Evolutionary conservation across 2,113 vertebrate species (phyloP).

Genomic region (Cynoglossus semilaevis): DNA sequence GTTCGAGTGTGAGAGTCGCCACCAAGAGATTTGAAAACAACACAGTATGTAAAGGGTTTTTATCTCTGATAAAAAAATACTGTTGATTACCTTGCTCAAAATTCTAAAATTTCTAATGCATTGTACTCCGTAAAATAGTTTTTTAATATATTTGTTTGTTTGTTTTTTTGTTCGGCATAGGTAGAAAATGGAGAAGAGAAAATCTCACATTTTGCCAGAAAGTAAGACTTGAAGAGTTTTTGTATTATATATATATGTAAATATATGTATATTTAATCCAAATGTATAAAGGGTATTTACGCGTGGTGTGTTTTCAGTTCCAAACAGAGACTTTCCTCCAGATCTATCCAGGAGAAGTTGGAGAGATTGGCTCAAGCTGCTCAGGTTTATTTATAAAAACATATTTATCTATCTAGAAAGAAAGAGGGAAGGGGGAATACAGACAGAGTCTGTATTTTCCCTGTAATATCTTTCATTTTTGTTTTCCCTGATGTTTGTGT

Average conservation of each 20-base stretch:
- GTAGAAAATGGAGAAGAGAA: background rate
- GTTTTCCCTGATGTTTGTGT: background rate
- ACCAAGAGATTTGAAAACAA: constrained; percentile 63
- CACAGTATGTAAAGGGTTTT: constrained; percentile 33
- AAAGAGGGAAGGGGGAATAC: too few relatives aligned
- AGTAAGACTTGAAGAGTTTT: too few relatives aligned
- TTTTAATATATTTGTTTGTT: too few relatives aligned
- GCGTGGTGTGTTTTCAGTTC: constrained; percentile 62
- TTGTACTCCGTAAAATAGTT: too few relatives aligned
- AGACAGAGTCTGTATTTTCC: too few relatives aligned
- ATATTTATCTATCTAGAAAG: too few relatives aligned
- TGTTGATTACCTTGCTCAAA: too few relatives aligned
- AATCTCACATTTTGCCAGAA: too few relatives aligned
- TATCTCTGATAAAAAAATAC: too few relatives aligned
- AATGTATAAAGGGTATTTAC: background rate
- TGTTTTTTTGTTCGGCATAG: background rate
- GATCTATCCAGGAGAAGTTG: constrained; percentile 85
- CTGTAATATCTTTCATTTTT: background rate
- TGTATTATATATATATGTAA: too few relatives aligned
- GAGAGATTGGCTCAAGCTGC: constrained; percentile 84
- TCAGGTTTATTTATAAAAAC: constrained; percentile 74
- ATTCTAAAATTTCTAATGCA: too few relatives aligned
- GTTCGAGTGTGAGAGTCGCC: constrained; percentile 69
- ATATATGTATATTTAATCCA: too few relatives aligned
- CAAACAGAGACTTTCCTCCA: constrained; percentile 81